Base-by-base conservation (phyloP, 2,797 vertebrate species). In the Arvicola amphibius region DNA sequence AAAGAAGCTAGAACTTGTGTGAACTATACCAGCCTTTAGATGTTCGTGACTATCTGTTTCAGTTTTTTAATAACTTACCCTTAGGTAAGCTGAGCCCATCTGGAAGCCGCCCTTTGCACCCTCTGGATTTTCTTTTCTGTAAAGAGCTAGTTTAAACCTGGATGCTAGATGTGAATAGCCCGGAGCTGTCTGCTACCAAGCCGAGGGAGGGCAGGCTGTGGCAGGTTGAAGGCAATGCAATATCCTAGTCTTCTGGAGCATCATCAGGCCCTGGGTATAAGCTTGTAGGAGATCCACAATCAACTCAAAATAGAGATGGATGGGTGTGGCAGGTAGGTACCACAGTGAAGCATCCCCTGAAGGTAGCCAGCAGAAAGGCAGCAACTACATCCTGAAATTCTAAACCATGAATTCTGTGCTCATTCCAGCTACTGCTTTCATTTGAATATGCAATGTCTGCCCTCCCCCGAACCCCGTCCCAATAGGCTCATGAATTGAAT, bases 41-140 rank as follows among this genome's bases (percentile, higher is more conserved):
- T 51, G 32, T 34, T 59, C 48, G 40, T 85, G 59, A 77, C 29
- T 84, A 65, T 84, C 80, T 84, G 76, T 84, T 87, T 93, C 80
- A 71, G 77, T 40, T 46, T 81, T 78, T 63, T 65, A 51, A 56
- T 63, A 5, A 37, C 25, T 65, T 67, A 11, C 1, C 53, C 53
- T 56, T 56, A 27, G 6, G 16, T 5, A 93, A 91, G 17, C 74
- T 23, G 51, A 76, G 65, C 25, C 53, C 59, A 71, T 77, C 34
- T 76, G 51, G 88, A 87, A 92, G 16, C 32, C 34, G 29, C 34
- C 59, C 59, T 81, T 46, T 59, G 17, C 11, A 34, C 21, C 37
- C 40, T 96, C 67, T 88, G 53, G 19, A 32, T 73, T 95, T 69
- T 91, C 25, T 6, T 95, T 96, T 89, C 84, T 65, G 13, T 17